Evolutionary conservation across 2,113 vertebrate genomes (phyloP).

Genomic region (Sinocyclocheilus rhinocerous): DNA sequence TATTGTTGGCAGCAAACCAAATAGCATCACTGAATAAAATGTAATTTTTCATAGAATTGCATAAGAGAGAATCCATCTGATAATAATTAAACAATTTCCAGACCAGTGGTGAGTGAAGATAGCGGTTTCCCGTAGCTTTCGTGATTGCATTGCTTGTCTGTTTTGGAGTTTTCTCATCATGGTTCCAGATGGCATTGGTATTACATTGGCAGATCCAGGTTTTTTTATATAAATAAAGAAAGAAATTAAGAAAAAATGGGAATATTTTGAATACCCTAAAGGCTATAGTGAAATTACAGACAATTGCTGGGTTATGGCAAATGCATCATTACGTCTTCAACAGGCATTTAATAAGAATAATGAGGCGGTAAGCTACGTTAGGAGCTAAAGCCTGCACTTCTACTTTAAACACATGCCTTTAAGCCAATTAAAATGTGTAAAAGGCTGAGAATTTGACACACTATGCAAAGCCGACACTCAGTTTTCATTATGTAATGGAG

Average conservation of each 20-base stretch:
- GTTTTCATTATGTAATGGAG: slow-evolving; percentile 30
- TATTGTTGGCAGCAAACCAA: slow-evolving; percentile 3
- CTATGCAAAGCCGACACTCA: background rate
- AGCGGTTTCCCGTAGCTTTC: slow-evolving; percentile 3
- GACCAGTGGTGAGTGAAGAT: background rate
- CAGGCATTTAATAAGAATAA: background rate
- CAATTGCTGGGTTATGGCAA: background rate
- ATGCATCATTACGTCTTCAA: slow-evolving; percentile 3
- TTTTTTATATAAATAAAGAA: background rate
- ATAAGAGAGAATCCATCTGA: slow-evolving; percentile 9
- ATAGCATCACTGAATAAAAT: background rate
- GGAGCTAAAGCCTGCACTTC: background rate
- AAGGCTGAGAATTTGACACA: slow-evolving; percentile 1
- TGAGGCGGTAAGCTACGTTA: background rate
- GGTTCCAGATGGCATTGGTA: background rate
- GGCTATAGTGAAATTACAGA: background rate
- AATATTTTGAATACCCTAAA: slow-evolving; percentile 3
- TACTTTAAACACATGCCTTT: background rate
- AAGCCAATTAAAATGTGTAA: background rate
- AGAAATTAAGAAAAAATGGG: background rate
- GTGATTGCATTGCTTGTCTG: background rate
- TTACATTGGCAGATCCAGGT: background rate
- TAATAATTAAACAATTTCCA: background rate
- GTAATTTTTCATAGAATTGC: background rate
- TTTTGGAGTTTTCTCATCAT: slow-evolving; percentile 7